phyloP scores from a whole-genome alignment of 2,888 invertebrate genomes.

The Andrena bucephala region DNA sequence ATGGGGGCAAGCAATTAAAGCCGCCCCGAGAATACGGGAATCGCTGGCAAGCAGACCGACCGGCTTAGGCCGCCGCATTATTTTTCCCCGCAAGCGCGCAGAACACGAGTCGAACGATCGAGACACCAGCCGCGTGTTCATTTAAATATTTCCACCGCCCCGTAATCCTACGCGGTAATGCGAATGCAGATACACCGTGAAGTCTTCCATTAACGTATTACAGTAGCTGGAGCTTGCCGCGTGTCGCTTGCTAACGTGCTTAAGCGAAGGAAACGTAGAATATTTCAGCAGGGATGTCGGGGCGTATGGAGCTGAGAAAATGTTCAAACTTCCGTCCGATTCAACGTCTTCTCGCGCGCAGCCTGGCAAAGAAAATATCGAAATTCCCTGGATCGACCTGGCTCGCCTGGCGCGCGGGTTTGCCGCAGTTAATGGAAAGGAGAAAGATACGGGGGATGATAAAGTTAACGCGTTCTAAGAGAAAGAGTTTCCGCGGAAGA shows the following conservation, averaged over 20 bases:
- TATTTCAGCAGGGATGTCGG: too few relatives aligned
- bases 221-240: too few relatives aligned
- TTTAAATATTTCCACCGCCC: too few relatives aligned
- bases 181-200: too few relatives aligned
- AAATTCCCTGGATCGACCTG: neutral
- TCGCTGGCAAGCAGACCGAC: neutral
- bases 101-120: too few relatives aligned
- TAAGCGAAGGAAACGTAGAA: too few relatives aligned
- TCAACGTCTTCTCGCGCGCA: neutral
- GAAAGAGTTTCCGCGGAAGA: slow-evolving; percentile 18
- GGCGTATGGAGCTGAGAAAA: too few relatives aligned
- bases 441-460: slow-evolving; percentile 57
- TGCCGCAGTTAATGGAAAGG: slow-evolving; percentile 44
- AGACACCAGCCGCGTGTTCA: too few relatives aligned
- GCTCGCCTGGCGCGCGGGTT: neutral
- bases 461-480: slow-evolving; percentile 54
- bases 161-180: too few relatives aligned
- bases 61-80: neutral
- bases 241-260: too few relatives aligned
- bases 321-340: neutral
- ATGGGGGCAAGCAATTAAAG: neutral
- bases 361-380: slow-evolving; percentile 24
- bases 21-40: neutral
- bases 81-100: too few relatives aligned
- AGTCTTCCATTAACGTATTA: too few relatives aligned